Evolutionary conservation across 2,888 invertebrate genomes (phyloP), one percentile per base, ranked within the genome.

Genomic region (Phyllotreta cruciferae): DNA sequence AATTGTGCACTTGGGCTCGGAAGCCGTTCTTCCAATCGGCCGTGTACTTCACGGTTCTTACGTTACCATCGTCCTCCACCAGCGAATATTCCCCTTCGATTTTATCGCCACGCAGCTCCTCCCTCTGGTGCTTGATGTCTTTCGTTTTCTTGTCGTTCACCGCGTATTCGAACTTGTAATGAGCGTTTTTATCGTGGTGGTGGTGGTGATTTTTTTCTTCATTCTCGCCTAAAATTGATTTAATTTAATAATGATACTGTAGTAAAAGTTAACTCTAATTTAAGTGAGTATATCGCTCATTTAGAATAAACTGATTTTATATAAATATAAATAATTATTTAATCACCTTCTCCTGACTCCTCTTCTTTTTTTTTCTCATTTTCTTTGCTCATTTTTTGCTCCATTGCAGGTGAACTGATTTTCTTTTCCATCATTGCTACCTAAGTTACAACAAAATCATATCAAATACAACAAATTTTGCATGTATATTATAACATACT

Each of bases 21-120:
- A 91, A 91, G 74, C 90, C 90, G 72, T 88, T 90, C 80, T 90
- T 87, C 90, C 90, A 90, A 79, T 91, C 90, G 60, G 90, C 90
- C 61, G 88, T 85, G 80, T 91, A 91, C 80, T 88, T 85, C 62
- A 91, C 90, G 1, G 89, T 90, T 69, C 90, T 85, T 61, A 90
- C 88, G 67, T 89, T 88, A 61, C 90, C 90, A 81, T 90, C 90
- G 49, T 90, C 89, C 78, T 91, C 90, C 66, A 89, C 75, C 41
- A 83, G 71, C 7, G 80, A 79, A 71, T 83, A 82, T 63, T 81
- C 81, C 78, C 90, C 90, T 79, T 85, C 86, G 24, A 90, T 90
- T 39, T 88, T 87, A 76, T 90, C 90, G 1, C 90, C 90, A 68
- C 90, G 88, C 9, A 90, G 84, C 74, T 88, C 86, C 77, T 90